Conservation (phyloP, 2,797 vertebrate species). For the Eleutherodactylus coqui region DNA sequence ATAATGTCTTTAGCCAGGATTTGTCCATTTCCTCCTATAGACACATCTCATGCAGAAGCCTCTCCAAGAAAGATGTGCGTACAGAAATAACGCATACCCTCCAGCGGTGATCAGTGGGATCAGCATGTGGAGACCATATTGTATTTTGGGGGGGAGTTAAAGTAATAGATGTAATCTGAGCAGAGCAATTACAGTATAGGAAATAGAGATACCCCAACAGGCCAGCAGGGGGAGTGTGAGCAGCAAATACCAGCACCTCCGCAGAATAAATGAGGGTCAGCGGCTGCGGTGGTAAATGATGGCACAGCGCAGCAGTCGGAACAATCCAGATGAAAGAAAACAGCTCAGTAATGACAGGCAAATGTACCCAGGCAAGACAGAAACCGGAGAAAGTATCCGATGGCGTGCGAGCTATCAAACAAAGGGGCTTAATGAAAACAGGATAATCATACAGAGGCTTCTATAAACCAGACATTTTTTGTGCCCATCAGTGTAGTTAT, state of each 20-base stretch:
- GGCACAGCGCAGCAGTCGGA: neutral
- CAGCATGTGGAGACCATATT: neutral
- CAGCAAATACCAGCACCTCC: neutral
- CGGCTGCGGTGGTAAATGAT: neutral
- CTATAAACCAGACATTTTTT: neutral
- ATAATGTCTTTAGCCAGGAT: too few species aligned
- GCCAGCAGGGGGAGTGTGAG: constrained; percentile 43
- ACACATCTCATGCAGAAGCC: too few species aligned
- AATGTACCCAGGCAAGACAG: neutral
- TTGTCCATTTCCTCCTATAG: too few species aligned
- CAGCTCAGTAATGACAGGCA: constrained; percentile 10
- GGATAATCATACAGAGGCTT: neutral
- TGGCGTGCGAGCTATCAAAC: neutral
- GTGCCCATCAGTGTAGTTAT: too few species aligned
- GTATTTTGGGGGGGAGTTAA: neutral
- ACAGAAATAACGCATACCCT: too few species aligned
- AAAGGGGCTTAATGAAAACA: neutral
- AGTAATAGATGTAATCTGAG: neutral
- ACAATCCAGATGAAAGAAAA: neutral
- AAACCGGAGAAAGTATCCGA: neutral
- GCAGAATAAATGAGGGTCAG: neutral
- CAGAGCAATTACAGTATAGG: neutral
- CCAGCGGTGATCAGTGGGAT: too few species aligned
- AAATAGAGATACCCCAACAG: neutral
- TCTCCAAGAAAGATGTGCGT: too few species aligned